Evolutionary conservation across 2,888 invertebrate genomes (phyloP), one percentile per base, ranked within the genome.

Genomic region (Hoplodrina ambigua): DNA sequence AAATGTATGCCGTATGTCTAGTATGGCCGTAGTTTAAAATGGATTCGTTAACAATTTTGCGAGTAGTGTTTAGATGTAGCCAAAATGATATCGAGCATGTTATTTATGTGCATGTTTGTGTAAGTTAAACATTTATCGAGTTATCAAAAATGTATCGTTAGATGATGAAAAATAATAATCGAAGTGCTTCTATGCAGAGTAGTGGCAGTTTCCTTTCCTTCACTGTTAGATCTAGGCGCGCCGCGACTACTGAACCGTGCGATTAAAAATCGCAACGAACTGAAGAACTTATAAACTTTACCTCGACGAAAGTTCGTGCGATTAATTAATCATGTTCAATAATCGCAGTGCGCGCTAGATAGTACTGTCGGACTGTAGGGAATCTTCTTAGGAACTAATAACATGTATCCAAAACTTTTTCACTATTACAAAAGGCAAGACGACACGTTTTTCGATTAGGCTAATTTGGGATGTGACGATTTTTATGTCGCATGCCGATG

Each of bases 91-190:
- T 90, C 88, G 79, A 91, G 88, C 94, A 93, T 94, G 92, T 92
- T 92, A 92, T 88, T 87, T 88, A 90, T 89, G 89, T 92, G 92
- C 92, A 91, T 92, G 91, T 91, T 91, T 91, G 91, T 94, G 90
- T 94, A 93, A 92, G 92, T 93, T 91, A 92, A 81, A 84, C 85
- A 78, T 84, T 90, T 91, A 93, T 93, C 92, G 90, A 92, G 92
- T 94, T 94, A 94, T 92, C 91, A 88, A 91, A 89, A 91, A 88
- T 94, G 91, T 95, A 94, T 94, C 90, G 89, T 95, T 95, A 95
- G 93, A 88, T 86, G 87, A 89, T 89, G 90, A 90, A 87, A 87
- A 86, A 86, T 88, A 90, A 87, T 89, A 89, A 89, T 88, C 85
- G 82, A 84, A 88, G 90, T 89, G 92, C 94, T 94, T 94, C 86